These are phyloP conservation scores for Arenaria interpres DNA, from an alignment of 2,113 vertebrate genomes.

Conservation along the genomic window DNA sequence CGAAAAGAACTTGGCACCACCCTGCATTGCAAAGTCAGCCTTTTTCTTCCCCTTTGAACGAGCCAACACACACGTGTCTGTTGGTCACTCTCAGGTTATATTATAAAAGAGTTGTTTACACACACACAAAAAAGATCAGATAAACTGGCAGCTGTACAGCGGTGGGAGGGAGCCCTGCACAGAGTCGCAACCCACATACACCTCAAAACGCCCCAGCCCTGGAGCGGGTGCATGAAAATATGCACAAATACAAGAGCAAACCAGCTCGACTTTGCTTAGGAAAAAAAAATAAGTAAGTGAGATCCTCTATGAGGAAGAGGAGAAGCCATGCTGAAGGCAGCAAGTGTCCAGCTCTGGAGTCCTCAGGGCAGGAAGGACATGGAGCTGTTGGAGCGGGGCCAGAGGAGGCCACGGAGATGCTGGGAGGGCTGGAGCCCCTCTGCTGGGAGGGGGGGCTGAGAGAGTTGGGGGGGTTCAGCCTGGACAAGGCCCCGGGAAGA, in stretches of 20 bases:
- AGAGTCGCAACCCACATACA: background rate
- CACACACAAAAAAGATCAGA: background rate
- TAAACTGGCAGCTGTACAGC: background rate
- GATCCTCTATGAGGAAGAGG: background rate
- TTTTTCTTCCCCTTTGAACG: background rate
- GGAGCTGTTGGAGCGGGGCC: too few species aligned
- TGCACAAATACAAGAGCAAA: rapidly evolving
- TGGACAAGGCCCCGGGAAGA: too few species aligned
- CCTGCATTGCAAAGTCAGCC: conserved; percentile 14
- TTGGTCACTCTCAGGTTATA: background rate
- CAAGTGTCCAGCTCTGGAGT: too few species aligned
- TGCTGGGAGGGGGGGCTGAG: too few species aligned
- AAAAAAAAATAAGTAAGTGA: background rate
- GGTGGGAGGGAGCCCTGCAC: background rate
- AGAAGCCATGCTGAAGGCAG: background rate
- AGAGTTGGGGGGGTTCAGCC: too few species aligned
- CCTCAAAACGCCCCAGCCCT: background rate
- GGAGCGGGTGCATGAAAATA: rapidly evolving
- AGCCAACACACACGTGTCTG: background rate
- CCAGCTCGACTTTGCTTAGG: background rate
- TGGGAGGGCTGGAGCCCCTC: too few species aligned
- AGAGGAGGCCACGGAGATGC: too few species aligned
- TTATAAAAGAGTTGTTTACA: conserved; percentile 16
- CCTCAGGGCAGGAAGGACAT: too few species aligned
- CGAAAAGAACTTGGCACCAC: background rate